Base-by-base conservation (phyloP, 2,888 invertebrate species). In the Apodemia hepburni region DNA sequence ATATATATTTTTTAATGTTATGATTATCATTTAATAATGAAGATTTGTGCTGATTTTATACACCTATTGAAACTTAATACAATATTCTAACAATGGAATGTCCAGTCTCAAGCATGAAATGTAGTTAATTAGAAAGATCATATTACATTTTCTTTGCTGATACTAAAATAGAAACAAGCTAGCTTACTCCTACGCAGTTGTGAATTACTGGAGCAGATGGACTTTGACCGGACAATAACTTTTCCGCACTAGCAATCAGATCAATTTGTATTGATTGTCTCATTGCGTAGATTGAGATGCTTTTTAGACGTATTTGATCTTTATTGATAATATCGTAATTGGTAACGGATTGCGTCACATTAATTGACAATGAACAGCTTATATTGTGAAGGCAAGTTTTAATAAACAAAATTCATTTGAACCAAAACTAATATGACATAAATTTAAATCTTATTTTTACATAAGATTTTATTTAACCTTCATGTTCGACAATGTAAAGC, bases 181-280 rank as follows among this genome's bases (percentile, higher is more conserved):
- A 58, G 58, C 47, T 49, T 1, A 62, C 62, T 27, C 62, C 58
- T 62, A 62, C 62, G 58, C 18, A 47, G 58, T 42, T 33, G 22
- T 47, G 58, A 62, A 58, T 42, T 61, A 42, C 22, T 61, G 42
- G 38, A 18, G 35, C 47, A 15, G 54, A 29, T 57, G 62, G 62
- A 62, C 62, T 62, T 62, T 62, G 58, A 29, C 47, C 58, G 29
- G 54, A 45, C 45, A 61, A 58, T 58, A 57, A 15, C 58, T 61
- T 61, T 47, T 47, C 45, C 45, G 17, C 45, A 17, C 45, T 47
- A 58, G n/a, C 33, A 47, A 62, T 47, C 38, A 42, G 57, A 47
- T 18, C 47, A 45, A 58, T 58, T 59, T 49, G 58, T 33, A 2
- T 49, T 62, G 62, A 57, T 57, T 57, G 54, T 27, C 15, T 27